Conservation (phyloP, 2,113 vertebrate genomes). For the Cepphus grylle region DNA sequence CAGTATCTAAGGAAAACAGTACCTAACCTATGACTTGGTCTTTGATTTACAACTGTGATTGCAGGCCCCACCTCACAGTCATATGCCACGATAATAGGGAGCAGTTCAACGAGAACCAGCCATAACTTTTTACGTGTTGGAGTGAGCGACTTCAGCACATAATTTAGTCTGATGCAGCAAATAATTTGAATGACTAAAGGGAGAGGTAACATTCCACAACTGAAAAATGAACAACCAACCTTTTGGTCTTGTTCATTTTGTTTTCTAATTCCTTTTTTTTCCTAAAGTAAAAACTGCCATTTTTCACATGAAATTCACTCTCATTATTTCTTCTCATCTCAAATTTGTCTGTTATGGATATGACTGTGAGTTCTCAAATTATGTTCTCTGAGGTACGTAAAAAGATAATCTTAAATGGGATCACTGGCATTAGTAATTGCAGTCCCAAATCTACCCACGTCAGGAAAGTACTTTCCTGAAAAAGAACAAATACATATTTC, state of each 20-base stretch:
- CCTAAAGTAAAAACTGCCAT: neutral
- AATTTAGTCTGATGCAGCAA: constrained; percentile 10
- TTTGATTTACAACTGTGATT: constrained; percentile 62
- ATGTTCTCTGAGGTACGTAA: neutral
- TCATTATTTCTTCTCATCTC: neutral
- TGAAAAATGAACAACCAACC: neutral
- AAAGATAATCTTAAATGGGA: neutral
- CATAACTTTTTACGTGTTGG: neutral
- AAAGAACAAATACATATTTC: neutral
- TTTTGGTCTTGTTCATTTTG: neutral
- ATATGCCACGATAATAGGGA: constrained; percentile 25
- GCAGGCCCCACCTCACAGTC: constrained; percentile 49
- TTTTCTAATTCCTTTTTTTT: neutral
- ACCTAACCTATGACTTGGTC: constrained; percentile 58
- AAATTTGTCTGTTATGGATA: neutral
- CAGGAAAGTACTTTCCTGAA: neutral
- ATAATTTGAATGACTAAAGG: neutral
- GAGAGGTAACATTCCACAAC: neutral
- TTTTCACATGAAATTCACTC: neutral
- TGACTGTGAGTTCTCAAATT: neutral
- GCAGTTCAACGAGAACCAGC: constrained; percentile 18
- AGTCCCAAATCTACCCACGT: neutral
- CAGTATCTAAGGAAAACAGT: constrained; percentile 59
- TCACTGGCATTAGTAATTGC: neutral
- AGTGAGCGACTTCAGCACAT: constrained; percentile 23